Conservation (phyloP, 2,113 vertebrate species). For the Ciconia boyciana region DNA sequence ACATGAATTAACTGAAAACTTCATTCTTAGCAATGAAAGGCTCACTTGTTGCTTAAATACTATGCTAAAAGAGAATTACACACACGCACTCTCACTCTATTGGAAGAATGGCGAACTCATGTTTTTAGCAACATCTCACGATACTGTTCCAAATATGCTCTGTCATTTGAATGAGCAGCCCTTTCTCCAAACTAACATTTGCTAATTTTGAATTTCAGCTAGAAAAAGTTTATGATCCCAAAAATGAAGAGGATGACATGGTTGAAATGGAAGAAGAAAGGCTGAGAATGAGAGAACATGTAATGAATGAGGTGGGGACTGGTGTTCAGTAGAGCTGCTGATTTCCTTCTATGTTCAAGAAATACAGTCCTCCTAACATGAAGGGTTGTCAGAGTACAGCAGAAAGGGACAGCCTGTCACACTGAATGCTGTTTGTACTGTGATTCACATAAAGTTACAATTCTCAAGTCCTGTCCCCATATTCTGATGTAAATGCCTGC, state of each 20-base stretch:
- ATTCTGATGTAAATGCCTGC: not conserved
- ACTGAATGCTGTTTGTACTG: not conserved
- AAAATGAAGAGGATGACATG: slow-evolving; percentile 98
- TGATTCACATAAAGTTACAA: not conserved
- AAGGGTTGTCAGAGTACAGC: not conserved
- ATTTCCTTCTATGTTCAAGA: not conserved
- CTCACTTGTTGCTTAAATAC: slow-evolving; percentile 1
- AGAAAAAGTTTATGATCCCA: slow-evolving; percentile 95
- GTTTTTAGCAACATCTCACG: not conserved
- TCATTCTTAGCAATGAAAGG: not conserved
- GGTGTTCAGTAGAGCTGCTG: not conserved
- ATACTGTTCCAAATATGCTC: not conserved
- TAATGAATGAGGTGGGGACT: slow-evolving; percentile 91
- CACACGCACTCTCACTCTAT: not conserved
- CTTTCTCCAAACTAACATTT: slow-evolving; percentile 1
- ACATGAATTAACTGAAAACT: slow-evolving; percentile 1
- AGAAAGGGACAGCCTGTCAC: not conserved
- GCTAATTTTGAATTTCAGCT: slow-evolving; percentile 76
- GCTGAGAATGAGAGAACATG: slow-evolving; percentile 95
- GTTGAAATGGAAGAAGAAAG: slow-evolving; percentile 98
- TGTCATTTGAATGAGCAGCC: not conserved
- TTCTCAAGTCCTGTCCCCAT: not conserved
- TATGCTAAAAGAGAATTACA: not conserved
- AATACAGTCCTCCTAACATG: not conserved
- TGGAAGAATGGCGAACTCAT: not conserved